Base-by-base conservation (phyloP, 2,113 vertebrate genomes). In the Polyodon spathula region DNA sequence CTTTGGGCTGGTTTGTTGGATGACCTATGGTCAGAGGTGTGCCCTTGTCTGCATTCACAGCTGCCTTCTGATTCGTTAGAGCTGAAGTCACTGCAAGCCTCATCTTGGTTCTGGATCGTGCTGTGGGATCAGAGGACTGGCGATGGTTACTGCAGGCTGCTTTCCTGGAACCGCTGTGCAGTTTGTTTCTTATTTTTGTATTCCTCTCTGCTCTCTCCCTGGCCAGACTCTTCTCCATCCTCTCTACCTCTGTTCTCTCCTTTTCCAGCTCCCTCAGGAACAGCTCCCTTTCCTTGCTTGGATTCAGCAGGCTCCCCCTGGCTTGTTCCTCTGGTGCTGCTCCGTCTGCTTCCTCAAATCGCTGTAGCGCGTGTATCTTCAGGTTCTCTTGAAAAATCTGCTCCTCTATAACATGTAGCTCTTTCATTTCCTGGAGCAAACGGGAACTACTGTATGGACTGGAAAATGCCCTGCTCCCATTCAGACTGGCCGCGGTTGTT, bases 361-460 rank as follows among this genome's bases (percentile, higher is more conserved):
- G 8, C 5, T 65, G 41, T 2, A 83, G 60, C 14, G 66, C 44
- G 0, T 63, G 48, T 56, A 85, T 72, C 61, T 82, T 80, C 1
- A 75, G 9, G 40, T 68, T 76, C 70, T 88, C 83, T 63, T 83
- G 73, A 56, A 67, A 16, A 43, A 86, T 85, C 41, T 72, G 66
- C 55, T 78, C 53, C 3, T 85, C 78, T 9, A 83, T 73, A 37
- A 75, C 6, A 4, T 70, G 65, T 14, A 84, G 68, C 1, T 62
- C 17, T 54, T 70, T 67, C 1, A 78, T 59, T 62, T 81, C 78
- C 0, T 63, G 64, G 37, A 79, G 71, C 43, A 84, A 62, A 43
- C 61, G 59, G 0, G 40, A 56, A 12, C 56, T 52, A 56, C 58
- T 56, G n/a, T 16, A 37, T 27, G 9, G 16, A 14, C 37, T 63